Evolutionary conservation across 2,888 invertebrate species (phyloP).

Genomic region (Metalampra italica): DNA sequence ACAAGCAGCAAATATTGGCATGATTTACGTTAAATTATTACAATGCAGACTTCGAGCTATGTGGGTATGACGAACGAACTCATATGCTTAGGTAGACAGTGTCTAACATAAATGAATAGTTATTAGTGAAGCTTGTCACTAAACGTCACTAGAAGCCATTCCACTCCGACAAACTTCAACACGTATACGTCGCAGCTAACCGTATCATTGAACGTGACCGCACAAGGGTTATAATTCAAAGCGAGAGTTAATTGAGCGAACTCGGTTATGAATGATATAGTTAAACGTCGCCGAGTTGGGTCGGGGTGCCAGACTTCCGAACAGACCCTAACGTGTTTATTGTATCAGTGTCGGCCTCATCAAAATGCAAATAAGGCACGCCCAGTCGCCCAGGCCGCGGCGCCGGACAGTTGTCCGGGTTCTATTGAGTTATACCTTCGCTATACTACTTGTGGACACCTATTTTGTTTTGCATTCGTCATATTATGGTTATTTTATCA

Average conservation of each 20-base stretch:
- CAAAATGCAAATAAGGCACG: slow-evolving; percentile 76
- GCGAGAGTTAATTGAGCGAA: slow-evolving; percentile 59
- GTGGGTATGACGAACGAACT: too few relatives aligned
- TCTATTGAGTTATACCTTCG: slow-evolving; percentile 68
- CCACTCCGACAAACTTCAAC: slow-evolving; percentile 3
- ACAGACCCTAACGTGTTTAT: slow-evolving; percentile 62
- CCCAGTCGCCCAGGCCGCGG: slow-evolving; percentile 35
- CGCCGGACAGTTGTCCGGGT: slow-evolving; percentile 62
- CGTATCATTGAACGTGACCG: slow-evolving; percentile 7
- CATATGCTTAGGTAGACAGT: too few relatives aligned
- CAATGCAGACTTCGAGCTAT: too few relatives aligned
- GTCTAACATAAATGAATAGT: too few relatives aligned
- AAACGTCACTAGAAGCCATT: slow-evolving; percentile 2
- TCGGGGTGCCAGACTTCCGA: slow-evolving; percentile 15
- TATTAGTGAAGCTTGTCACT: neutral
- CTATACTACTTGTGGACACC: slow-evolving; percentile 10
- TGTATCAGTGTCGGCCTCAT: slow-evolving; percentile 76
- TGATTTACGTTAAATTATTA: too few relatives aligned
- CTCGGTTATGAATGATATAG: slow-evolving; percentile 52
- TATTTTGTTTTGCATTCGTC: too few relatives aligned
- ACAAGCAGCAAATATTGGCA: too few relatives aligned
- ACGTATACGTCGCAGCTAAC: neutral
- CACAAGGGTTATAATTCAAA: slow-evolving; percentile 36
- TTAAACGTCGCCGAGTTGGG: slow-evolving; percentile 48
- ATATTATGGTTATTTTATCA: too few relatives aligned